Evolutionary conservation across 2,888 invertebrate genomes (phyloP), one percentile per base, ranked within the genome.

Genomic region (Idaea dimidiata): DNA sequence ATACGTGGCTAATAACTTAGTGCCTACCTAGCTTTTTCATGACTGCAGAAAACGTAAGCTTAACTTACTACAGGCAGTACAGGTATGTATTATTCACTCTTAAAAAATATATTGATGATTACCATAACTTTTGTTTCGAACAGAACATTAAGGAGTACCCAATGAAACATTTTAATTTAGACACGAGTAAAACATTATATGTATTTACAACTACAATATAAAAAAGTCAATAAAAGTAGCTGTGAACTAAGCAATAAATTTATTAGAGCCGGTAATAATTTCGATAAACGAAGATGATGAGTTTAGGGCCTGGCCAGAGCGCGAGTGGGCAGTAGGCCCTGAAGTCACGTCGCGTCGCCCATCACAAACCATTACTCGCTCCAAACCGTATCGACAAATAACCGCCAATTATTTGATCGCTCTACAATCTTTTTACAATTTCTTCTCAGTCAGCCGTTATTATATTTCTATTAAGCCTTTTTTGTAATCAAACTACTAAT

Each of bases 391-490:
- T 92, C 92, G 91, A 88, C 91, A 87, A 89, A 88, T 91, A 91
- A 92, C 91, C 90, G 86, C 91, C 92, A 92, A 92, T 92, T 92
- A 92, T 91, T 91, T 89, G 88, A 88, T 87, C 86, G 90, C 91
- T 91, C 91, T 83, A 91, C 92, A 92, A 92, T 92, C 92, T 92
- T 92, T 92, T 91, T 91, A 92, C 92, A 91, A 92, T 91, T 91
- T 91, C 91, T 89, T 89, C 91, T 88, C 87, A 82, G 82, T 77
- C 87, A 79, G 81, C 81, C 87, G 91, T 92, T 92, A 92, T 92
- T 92, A 92, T 92, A 90, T 92, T 91, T 92, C 91, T 92, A 91
- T 92, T 92, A 92, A 91, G 91, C 90, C 91, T 91, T 92, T 92
- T 92, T 92, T 91, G 91, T 91, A 91, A 92, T 91, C 92, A 91